Conservation (phyloP, 2,797 vertebrate species). For the Amphiprion clarkii region DNA sequence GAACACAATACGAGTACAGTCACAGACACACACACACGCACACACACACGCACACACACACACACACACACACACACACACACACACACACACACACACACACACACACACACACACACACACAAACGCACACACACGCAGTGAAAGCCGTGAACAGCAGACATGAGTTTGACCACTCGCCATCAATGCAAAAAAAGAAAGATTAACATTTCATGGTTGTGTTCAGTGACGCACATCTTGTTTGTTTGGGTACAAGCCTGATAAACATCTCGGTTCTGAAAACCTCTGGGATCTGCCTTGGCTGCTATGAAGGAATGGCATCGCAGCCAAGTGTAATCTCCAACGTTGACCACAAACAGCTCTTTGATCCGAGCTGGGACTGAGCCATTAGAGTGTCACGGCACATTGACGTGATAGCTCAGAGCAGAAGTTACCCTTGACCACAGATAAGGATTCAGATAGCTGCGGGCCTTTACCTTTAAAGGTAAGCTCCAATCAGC, state of each 20-base stretch:
- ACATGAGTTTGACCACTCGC: slow-evolving; percentile 20
- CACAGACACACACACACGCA: slow-evolving; percentile 5
- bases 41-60: slow-evolving; percentile 5
- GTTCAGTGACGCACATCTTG: slow-evolving; percentile 72
- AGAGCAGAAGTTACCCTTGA: slow-evolving; percentile 78
- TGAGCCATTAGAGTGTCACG: slow-evolving; percentile 76
- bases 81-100: not conserved
- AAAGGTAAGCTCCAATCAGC: slow-evolving; percentile 67
- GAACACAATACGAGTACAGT: not conserved
- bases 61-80: slow-evolving; percentile 6
- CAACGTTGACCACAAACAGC: slow-evolving; percentile 64
- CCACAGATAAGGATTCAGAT: slow-evolving; percentile 74
- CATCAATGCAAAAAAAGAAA: slow-evolving; percentile 34
- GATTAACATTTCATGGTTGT: slow-evolving; percentile 58
- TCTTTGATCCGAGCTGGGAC: slow-evolving; percentile 77
- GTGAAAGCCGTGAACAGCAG: slow-evolving; percentile 27
- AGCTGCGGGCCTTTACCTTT: slow-evolving; percentile 68
- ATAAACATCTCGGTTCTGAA: slow-evolving; percentile 71
- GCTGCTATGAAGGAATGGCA: slow-evolving; percentile 65
- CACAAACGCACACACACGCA: no score
- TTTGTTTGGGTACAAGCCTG: slow-evolving; percentile 75
- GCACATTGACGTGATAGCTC: slow-evolving; percentile 76
- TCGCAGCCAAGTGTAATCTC: slow-evolving; percentile 77
- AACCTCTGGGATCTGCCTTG: slow-evolving; percentile 69
- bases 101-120: slow-evolving; percentile 11